Percentiles rank a stretch among this genome's conserved stretches.
These are phyloP conservation scores for Gobio occitaniae DNA, from an alignment of 2,797 vertebrate species.

Conservation along the genomic window DNA sequence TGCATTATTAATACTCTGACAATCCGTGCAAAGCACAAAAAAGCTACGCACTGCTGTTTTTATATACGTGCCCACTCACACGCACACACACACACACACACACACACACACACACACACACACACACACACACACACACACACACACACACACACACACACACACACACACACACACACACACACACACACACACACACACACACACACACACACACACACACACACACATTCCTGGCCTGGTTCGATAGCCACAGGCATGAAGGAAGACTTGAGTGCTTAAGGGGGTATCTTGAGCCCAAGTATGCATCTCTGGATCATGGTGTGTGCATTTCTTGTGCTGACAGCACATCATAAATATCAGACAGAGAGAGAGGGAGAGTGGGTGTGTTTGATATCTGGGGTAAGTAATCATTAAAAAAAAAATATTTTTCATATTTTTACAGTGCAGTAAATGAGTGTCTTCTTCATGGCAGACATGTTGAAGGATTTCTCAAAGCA, in stretches of 20 bases:
- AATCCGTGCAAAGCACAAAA: constrained; percentile 33
- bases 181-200: constrained; percentile 14
- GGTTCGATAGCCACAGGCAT: constrained; percentile 22
- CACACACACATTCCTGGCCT: background rate
- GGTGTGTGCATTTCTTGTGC: constrained; percentile 15
- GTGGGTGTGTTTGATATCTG: background rate
- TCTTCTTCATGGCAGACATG: background rate
- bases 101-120: constrained; percentile 12
- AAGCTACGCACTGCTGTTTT: constrained; percentile 9
- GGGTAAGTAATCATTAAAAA: background rate
- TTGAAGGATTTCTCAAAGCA: background rate
- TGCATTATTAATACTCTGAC: constrained; percentile 48
- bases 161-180: constrained; percentile 12
- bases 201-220: background rate
- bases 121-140: background rate
- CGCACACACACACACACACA: background rate
- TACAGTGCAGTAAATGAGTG: background rate
- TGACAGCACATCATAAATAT: constrained; percentile 16
- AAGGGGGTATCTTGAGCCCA: constrained; percentile 31
- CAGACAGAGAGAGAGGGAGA: background rate
- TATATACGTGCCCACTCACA: constrained; percentile 27
- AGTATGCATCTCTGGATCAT: constrained; percentile 32
- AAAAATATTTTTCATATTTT: background rate
- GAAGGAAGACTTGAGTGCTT: constrained; percentile 12
- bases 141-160: constrained; percentile 19